Evolutionary conservation across 2,113 vertebrate genomes (phyloP), one percentile per base, ranked within the genome.

Genomic region (Limanda limanda): DNA sequence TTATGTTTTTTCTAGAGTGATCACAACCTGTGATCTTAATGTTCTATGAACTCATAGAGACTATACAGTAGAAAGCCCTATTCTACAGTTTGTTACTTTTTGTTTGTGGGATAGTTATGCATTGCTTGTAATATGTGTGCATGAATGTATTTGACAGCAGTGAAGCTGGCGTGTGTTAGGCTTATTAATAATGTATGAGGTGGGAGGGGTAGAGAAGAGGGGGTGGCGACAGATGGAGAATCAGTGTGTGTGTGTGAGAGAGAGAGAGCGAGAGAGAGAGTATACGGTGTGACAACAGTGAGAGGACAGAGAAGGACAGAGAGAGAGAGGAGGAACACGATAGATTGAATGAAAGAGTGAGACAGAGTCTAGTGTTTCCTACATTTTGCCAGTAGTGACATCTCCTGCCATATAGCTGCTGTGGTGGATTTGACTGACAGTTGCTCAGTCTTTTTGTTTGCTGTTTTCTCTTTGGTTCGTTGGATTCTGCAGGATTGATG

Each of bases 121-220:
- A 15, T 25, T 9, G 25, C 55, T 48, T 70, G 21, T 59, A 76
- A 58, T 71, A 64, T 74, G 68, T 57, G 65, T 27, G 58, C 51
- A 55, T 68, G 58, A 48, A 74, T 63, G 47, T 51, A 18, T 51
- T 51, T 20, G 18, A 51, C 47, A 51, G 45, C 45, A 47, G 60
- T 57, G 57, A 27, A 68, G 40, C 63, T 31, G 63, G 55, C 48
- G 58, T 61, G 74, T 82, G 37, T 76, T 56, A 58, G 79, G 59
- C 35, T 79, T 40, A 90, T 94, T 79, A 86, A 94, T 93, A 89
- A 94, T 94, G 81, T 56, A 95, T 94, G 88, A 93, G 90, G 87
- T 93, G 90, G 93, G 92, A 79, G 84, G 92, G 86, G 66, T 78
- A 48, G 90, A 68, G 37, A 55, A 71, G 72, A 86, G 87, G 86